A percentile compares a stretch with the other conserved stretches of the same genome.
Evolutionary conservation across 2,888 invertebrate species (phyloP).

Genomic region (Drosophila affinis): DNA sequence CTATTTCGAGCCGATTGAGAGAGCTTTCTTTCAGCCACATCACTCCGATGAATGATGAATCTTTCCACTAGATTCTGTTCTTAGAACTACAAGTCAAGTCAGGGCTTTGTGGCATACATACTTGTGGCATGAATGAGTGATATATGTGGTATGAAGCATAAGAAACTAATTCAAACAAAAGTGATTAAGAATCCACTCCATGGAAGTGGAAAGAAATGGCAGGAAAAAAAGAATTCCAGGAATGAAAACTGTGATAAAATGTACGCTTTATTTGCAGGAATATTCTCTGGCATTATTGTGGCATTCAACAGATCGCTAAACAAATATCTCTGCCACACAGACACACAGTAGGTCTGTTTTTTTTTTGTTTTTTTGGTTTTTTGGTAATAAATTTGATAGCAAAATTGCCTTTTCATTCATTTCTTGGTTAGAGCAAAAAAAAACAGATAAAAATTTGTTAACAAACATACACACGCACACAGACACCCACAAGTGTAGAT

Average conservation of each 20-base stretch:
- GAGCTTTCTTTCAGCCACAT: background rate
- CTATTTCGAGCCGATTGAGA: background rate
- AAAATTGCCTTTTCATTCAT: conserved; percentile 44
- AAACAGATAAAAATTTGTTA: conserved; percentile 60
- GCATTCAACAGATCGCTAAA: conserved; percentile 7
- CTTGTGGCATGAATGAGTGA: background rate
- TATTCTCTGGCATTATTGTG: background rate
- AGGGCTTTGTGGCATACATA: background rate
- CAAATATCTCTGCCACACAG: conserved; percentile 1
- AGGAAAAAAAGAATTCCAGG: background rate
- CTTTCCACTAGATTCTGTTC: background rate
- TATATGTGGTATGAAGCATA: background rate
- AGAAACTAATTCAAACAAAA: background rate
- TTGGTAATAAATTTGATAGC: conserved; percentile 42
- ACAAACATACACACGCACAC: conserved; percentile 35
- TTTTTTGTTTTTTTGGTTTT: no score
- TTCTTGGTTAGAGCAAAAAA: conserved; percentile 17
- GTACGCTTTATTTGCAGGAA: background rate
- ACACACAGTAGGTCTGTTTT: no score
- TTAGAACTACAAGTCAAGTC: background rate
- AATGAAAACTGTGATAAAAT: background rate
- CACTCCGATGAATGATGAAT: background rate
- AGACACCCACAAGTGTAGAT: background rate
- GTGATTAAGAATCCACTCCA: background rate
- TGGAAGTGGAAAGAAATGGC: background rate